Evolutionary conservation across 2,888 invertebrate species (phyloP), one percentile per base, ranked within the genome.

Genomic region (Agrilus mali): DNA sequence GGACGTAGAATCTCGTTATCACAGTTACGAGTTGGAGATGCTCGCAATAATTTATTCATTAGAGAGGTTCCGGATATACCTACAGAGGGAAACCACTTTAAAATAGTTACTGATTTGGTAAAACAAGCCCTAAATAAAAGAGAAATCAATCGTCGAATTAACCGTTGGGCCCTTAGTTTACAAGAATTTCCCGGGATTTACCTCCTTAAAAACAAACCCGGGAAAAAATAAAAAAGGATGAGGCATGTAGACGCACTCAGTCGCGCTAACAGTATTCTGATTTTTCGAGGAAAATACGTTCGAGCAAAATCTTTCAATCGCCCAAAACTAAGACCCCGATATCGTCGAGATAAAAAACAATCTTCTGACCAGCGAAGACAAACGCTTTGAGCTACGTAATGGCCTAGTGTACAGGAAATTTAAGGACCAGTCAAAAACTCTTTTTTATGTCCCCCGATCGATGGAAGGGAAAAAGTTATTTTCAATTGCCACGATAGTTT

Each of bases 21-120:
- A 60, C 36, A 59, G 58, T 42, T 61, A 55, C 40, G 59, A 60
- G 36, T 31, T 60, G 1, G 58, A 61, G 42, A 46, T 49, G 12
- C 35, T 57, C 4, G 51, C 53, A 2, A 49, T 56, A 8, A 47
- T 59, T 12, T 49, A 57, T 46, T 50, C 57, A 2, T 31, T 58
- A 4, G 44, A 53, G n/a, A 38, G 54, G 16, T 58, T 60, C 41
- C 44, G 52, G 1, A 39, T 57, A 37, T 58, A 58, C 40, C 35
- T 57, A 14, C 46, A 50, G 3, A 50, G 3, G 56, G 56, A 14
- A 50, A 57, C 8, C 42, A 50, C 22, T 58, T 58, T 41, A 54
- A 46, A 37, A 54, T 58, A 6, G 44, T 57, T 3, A 57, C 55
- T 0, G 54, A 55, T 41, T 47, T 51, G 12, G 42, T 58, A 33